These are phyloP conservation scores for Drosophila greeni DNA, from an alignment of 2,888 invertebrate species.

Conservation along the genomic window DNA sequence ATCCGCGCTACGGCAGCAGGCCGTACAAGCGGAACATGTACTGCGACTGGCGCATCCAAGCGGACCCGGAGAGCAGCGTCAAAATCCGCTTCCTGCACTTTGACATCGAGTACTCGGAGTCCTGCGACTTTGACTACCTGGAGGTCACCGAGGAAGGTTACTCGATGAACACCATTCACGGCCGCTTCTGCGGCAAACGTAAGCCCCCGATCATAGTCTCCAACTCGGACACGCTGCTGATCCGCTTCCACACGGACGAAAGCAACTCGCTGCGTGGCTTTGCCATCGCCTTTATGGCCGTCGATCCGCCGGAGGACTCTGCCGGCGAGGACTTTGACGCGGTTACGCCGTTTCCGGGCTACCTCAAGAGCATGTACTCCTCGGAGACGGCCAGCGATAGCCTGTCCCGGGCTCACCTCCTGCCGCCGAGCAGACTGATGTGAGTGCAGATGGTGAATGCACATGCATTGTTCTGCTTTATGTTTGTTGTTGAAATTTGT, in stretches of 20 bases:
- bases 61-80: conserved; percentile 88
- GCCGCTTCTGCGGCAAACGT: conserved; percentile 91
- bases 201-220: conserved; percentile 92
- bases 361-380: conserved; percentile 75
- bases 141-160: conserved; percentile 92
- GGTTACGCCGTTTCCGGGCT: conserved; percentile 78
- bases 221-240: conserved; percentile 90
- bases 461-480: conserved; percentile 28
- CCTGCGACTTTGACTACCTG: conserved; percentile 95
- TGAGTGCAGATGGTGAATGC: conserved; percentile 17
- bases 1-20: conserved; percentile 93
- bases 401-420: conserved; percentile 17
- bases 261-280: conserved; percentile 95
- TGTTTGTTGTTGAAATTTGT: conserved; percentile 47
- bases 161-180: conserved; percentile 82
- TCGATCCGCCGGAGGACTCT: conserved; percentile 81
- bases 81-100: conserved; percentile 89
- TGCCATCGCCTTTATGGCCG: conserved; percentile 89
- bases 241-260: conserved; percentile 94
- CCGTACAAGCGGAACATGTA: conserved; percentile 93
- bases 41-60: conserved; percentile 97
- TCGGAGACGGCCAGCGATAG: conserved; percentile 45
- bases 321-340: conserved; percentile 73
- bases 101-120: conserved; percentile 88
- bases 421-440: conserved; percentile 45